Evolutionary conservation across 1,140 invertebrate genomes (phyloP), one percentile per base, ranked within the genome.

Genomic region (Riptortus pedestris): DNA sequence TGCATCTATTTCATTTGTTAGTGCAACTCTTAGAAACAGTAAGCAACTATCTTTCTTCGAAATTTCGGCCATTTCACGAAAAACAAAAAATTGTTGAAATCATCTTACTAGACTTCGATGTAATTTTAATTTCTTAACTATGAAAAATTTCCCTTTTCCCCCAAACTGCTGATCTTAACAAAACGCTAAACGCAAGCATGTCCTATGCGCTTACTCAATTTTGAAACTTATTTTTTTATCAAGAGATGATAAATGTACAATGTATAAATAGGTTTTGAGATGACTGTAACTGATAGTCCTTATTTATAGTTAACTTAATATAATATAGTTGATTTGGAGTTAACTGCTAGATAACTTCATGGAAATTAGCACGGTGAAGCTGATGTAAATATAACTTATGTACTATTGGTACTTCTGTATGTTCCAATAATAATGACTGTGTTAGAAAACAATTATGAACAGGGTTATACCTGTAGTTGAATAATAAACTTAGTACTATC

Each of bases 201-300:
- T 22, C 45, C 45, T 47, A 47, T 47, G 45, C 45, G 45, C 45
- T 47, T 47, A 47, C 18, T 47, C 45, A 22, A 47, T 47, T 47
- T 47, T 22, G 45, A 47, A 47, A 47, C 45, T 47, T 47, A 47
- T 47, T 47, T 47, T 47, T 47, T 47, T 47, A 47, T 47, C 9
- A 47, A 47, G 45, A 47, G 45, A 47, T 20, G 45, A n/a, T n/a
- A n/a, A n/a, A 47, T 47, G 45, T 47, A 47, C 45, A 47, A 47
- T 47, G 45, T 47, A n/a, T n/a, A n/a, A n/a, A 47, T 47, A 47
- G 45, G 45, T 47, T 47, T 47, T 47, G n/a, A 47, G 45, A 47
- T 47, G 45, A 47, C 45, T 47, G 45, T 47, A 47, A 47, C 22
- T 47, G 7, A 47, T 47, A 47, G 45, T 47, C 45, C 22, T 47